Evolutionary conservation across 2,888 invertebrate genomes (phyloP).

Genomic region (Nineta flava): DNA sequence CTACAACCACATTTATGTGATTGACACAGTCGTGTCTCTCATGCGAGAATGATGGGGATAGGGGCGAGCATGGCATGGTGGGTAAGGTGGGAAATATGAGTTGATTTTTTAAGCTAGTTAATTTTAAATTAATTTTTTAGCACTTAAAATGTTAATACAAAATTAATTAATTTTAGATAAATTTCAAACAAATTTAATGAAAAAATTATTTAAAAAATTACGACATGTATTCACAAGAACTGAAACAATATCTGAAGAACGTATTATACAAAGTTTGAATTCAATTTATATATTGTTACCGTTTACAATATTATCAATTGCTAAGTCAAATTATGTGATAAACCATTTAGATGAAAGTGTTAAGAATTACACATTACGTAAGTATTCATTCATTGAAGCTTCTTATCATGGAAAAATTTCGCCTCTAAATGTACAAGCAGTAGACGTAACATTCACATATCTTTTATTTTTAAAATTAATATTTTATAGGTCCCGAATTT

Average conservation of each 20-base stretch:
- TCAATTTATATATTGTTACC: slow-evolving; percentile 27
- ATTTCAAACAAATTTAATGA: slow-evolving; percentile 35
- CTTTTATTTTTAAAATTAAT: neutral
- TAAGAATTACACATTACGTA: slow-evolving; percentile 22
- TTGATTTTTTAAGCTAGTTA: slow-evolving; percentile 10
- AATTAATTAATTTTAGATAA: slow-evolving; percentile 32
- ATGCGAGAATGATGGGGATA: too few species aligned
- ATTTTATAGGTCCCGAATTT: slow-evolving; percentile 29
- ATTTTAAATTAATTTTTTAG: neutral
- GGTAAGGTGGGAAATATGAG: too few species aligned
- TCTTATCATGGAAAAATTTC: too few species aligned
- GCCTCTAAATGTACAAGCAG: too few species aligned
- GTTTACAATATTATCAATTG: slow-evolving; percentile 25
- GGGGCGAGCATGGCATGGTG: too few species aligned
- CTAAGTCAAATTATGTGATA: slow-evolving; percentile 21
- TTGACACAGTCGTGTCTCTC: too few species aligned
- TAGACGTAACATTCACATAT: neutral
- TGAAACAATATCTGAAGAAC: slow-evolving; percentile 19
- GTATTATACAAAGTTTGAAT: slow-evolving; percentile 19
- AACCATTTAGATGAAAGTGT: slow-evolving; percentile 22
- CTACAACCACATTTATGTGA: too few species aligned
- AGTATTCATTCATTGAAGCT: slow-evolving; percentile 15
- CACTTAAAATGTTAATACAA: too few species aligned
- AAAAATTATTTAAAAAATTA: slow-evolving; percentile 24
- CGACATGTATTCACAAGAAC: slow-evolving; percentile 21